phyloP scores from a whole-genome alignment of 2,797 vertebrate species.

The Oryzias sinensis region DNA sequence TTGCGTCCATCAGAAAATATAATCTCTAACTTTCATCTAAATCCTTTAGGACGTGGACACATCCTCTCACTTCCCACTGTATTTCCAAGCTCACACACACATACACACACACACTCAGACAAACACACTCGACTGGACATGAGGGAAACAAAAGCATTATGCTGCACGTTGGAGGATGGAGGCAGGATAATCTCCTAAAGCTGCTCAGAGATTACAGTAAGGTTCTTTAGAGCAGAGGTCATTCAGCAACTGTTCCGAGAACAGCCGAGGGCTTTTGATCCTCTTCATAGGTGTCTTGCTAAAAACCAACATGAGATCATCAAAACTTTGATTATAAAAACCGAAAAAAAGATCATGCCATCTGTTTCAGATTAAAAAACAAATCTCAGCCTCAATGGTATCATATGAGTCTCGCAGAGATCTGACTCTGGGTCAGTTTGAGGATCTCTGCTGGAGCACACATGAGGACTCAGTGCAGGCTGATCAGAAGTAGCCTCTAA shows the following conservation, averaged over 20 bases:
- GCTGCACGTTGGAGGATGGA: slow-evolving; percentile 67
- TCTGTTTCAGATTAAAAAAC: slow-evolving; percentile 43
- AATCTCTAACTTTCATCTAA: slow-evolving; percentile 31
- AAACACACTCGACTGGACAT: slow-evolving; percentile 19
- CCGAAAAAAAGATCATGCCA: slow-evolving; percentile 24
- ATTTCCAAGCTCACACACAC: slow-evolving; percentile 32
- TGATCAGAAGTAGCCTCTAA: slow-evolving; percentile 48
- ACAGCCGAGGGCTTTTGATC: slow-evolving; percentile 41
- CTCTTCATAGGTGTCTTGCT: slow-evolving; percentile 1
- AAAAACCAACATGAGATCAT: slow-evolving; percentile 38
- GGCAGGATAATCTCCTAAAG: slow-evolving; percentile 79
- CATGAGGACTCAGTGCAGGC: slow-evolving; percentile 6
- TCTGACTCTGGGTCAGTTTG: slow-evolving; percentile 47
- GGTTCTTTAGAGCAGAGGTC: slow-evolving; percentile 78
- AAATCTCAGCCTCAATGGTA: slow-evolving; percentile 15
- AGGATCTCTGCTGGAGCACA: slow-evolving; percentile 14
- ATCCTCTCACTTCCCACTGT: slow-evolving; percentile 42
- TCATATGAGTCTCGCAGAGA: slow-evolving; percentile 3
- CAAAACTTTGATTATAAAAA: slow-evolving; percentile 1
- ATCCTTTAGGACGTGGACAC: slow-evolving; percentile 37
- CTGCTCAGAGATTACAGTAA: slow-evolving; percentile 79
- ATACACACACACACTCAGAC: slow-evolving; percentile 26
- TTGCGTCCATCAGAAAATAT: slow-evolving; percentile 8
- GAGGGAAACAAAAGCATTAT: slow-evolving; percentile 76
- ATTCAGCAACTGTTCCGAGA: slow-evolving; percentile 62